phyloP scores from a whole-genome alignment of 2,888 invertebrate genomes.

The Tortrix viridana region DNA sequence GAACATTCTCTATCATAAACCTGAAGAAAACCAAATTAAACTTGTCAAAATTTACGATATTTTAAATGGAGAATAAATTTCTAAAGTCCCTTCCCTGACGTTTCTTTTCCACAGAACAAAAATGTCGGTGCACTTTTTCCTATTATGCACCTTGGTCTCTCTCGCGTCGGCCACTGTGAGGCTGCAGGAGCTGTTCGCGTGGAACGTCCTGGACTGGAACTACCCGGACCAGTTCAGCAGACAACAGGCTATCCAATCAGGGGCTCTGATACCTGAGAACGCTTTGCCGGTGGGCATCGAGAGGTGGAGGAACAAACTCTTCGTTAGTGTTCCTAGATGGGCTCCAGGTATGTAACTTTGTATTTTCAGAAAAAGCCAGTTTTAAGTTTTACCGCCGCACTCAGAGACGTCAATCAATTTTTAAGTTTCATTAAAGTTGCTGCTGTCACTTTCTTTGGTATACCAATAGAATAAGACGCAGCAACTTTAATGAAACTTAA shows the following conservation, averaged over 20 bases:
- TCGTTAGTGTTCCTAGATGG: conserved; percentile 93
- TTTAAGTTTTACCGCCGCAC: no score
- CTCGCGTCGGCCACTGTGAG: conserved; percentile 73
- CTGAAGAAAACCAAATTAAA: no score
- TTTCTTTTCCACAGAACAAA: conserved; percentile 19
- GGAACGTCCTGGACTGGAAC: conserved; percentile 90
- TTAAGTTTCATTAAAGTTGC: no score
- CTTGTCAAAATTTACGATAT: no score
- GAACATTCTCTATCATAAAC: no score
- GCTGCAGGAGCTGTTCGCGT: conserved; percentile 89
- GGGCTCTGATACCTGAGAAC: conserved; percentile 89
- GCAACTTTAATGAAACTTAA: no score
- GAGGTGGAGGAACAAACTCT: conserved; percentile 91
- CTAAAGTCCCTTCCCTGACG: no score
- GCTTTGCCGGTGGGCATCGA: conserved; percentile 93
- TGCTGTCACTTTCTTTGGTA: no score
- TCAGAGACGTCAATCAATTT: no score
- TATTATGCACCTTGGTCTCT: conserved; percentile 57
- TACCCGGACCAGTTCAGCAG: conserved; percentile 86
- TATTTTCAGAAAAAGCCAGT: no score
- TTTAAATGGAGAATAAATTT: background rate
- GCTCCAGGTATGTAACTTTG: conserved; percentile 82
- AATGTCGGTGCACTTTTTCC: conserved; percentile 30
- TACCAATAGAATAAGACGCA: no score
- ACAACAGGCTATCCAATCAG: conserved; percentile 86